Evolutionary conservation across 2,797 vertebrate genomes (phyloP), one percentile per base, ranked within the genome.

Genomic region (Leptodactylus fallax): DNA sequence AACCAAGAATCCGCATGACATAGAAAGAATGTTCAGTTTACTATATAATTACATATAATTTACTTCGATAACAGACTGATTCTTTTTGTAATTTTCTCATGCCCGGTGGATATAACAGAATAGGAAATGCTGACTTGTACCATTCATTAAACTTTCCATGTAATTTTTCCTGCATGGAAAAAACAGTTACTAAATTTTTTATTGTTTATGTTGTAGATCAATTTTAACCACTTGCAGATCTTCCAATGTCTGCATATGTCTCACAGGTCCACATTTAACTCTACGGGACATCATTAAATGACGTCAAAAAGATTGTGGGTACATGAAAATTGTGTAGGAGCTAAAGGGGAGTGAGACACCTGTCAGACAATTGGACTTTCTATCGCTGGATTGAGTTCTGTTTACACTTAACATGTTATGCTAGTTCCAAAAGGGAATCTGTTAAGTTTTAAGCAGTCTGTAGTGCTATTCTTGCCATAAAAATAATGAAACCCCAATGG

Each of bases 21-120:
- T 10, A 69, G 61, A 85, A 79, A 85, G 84, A 86, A 86, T 79
- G 76, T 55, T 79, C 23, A 45, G 60, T 79, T 51, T 86, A 65
- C 61, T 67, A 56, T 79, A 78, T 85, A 85, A 85, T 85, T 79
- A 69, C 49, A 65, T 78, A 21, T 78, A 79, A 86, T 86, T 86
- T 79, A 55, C 76, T 65, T 78, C 65, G 61, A 79, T 65, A 85
- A 85, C 60, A 78, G 85, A 45, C 76, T 86, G 84, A 53, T 56
- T 45, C 81, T 83, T 69, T 83, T 55, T 71, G 81, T 71, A 67
- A 85, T 79, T 85, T 49, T 86, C 76, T 79, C 49, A 69, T 79
- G 47, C 45, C 74, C 19, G 7, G 47, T 60, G 69, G 55, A 63
- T 55, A 51, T 47, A 63, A 11, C 25, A 63, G 56, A 77, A 49